A percentile compares a stretch with the other conserved stretches of the same genome.
Conservation (phyloP, 2,113 vertebrate genomes). For the Varanus komodoensis region DNA sequence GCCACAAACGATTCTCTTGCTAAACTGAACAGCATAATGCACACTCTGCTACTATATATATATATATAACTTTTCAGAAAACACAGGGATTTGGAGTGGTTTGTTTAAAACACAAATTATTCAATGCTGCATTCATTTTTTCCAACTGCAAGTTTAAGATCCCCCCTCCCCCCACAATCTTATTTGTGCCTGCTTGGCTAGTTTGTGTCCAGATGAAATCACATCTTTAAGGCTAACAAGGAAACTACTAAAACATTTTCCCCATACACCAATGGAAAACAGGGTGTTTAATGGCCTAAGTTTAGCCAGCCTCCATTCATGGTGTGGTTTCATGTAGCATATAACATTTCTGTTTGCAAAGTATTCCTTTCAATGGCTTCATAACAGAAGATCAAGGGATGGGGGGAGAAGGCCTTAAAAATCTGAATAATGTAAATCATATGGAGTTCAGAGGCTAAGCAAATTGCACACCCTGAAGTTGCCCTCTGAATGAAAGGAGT, state of each 20-base stretch:
- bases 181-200: slow-evolving; percentile 38
- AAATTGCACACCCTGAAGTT: slow-evolving; percentile 87
- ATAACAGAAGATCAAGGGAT: slow-evolving; percentile 75
- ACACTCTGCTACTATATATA: slow-evolving; percentile 34
- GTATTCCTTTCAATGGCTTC: slow-evolving; percentile 76
- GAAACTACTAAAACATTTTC: slow-evolving; percentile 64
- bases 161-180: slow-evolving; percentile 7
- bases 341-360: slow-evolving; percentile 77
- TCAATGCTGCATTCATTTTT: slow-evolving; percentile 47
- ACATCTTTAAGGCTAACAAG: slow-evolving; percentile 54
- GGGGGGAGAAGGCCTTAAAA: slow-evolving; percentile 74
- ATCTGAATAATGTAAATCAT: slow-evolving; percentile 85
- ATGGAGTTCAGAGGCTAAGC: slow-evolving; percentile 86
- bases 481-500: slow-evolving; percentile 89
- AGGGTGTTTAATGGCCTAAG: slow-evolving; percentile 60
- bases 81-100: slow-evolving; percentile 22
- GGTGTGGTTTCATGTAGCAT: slow-evolving; percentile 66
- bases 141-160: slow-evolving; percentile 34
- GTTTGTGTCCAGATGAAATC: slow-evolving; percentile 59
- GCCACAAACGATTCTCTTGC: slow-evolving; percentile 48
- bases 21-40: background rate
- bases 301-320: slow-evolving; percentile 61
- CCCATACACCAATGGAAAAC: slow-evolving; percentile 60
- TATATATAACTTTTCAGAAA: slow-evolving; percentile 52
- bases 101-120: slow-evolving; percentile 18